Base-by-base conservation (phyloP, 2,113 vertebrate species). In the Hiodon alosoides region DNA sequence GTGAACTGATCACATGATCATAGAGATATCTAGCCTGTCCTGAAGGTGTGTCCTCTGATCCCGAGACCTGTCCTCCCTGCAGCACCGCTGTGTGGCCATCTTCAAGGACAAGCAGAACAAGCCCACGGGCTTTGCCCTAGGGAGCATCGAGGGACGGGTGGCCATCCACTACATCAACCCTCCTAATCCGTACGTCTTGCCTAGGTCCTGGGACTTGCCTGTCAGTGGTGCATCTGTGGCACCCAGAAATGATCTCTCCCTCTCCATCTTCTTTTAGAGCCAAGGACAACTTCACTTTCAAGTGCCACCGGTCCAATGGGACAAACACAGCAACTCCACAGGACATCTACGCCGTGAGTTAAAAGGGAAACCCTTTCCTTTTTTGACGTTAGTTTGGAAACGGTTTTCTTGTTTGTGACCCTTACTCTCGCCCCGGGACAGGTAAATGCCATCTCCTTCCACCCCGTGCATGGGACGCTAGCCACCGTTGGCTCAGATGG, bases 61-160 rank as follows among this genome's bases (percentile, higher is more conserved):
- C 11, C 4, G 5, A 5, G 59, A 14, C 59, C 67, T 69, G 48
- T 69, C 9, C 17, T 16, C 51, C 47, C 74, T 47, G 65, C 72
- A 99, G 97, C 97, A 98, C 81, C 96, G 97, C n/a, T 99, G 97
- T 83, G 97, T 98, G 64, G 96, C 97, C 76, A 98, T 99, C 87
- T 99, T 99, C 86, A 98, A 97, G 89, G 97, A 99, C 89, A 99
- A 99, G 83, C 97, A 98, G 86, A 98, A 97, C 87, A 99, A 99
- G 80, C 97, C 97, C 0, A 99, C 97, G 5, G 97, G 97, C 13
- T 99, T 99, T 89, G 97, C 97, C 14, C 89, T 99, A 83, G 97
- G 97, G 73, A 99, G 97, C 76, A 99, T 99, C 7, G 97, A 99
- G 87, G 97, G 97, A 11, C 86, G 97, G 86, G 97, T 99, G 73